phyloP scores from a whole-genome alignment of 2,113 vertebrate genomes.

The Oriolus oriolus region DNA sequence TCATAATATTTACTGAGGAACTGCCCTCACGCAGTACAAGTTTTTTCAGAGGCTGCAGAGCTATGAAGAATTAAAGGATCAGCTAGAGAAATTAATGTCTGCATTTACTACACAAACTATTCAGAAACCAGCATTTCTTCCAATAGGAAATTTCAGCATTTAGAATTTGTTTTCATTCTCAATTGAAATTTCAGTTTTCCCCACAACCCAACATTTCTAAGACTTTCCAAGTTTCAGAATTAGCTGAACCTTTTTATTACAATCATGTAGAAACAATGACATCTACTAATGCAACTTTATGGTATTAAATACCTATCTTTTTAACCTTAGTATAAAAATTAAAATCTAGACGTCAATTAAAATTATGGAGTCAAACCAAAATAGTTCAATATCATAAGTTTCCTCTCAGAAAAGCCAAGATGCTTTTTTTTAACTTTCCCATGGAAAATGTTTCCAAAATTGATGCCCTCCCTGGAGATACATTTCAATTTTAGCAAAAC shows the following conservation, averaged over 20 bases:
- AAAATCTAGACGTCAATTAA: not conserved
- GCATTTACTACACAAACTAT: not conserved
- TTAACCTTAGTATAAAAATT: not conserved
- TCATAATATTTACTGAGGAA: not conserved
- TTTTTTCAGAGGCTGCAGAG: not conserved
- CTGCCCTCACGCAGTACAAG: not conserved
- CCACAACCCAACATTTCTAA: not conserved
- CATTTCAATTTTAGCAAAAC: not conserved
- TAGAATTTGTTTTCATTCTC: not conserved
- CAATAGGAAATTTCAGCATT: not conserved
- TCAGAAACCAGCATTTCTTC: not conserved
- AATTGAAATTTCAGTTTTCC: not conserved
- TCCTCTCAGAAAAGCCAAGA: not conserved
- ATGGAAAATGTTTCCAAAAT: not conserved
- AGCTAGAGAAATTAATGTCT: not conserved
- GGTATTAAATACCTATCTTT: not conserved
- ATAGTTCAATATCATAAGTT: not conserved
- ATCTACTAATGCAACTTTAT: not conserved
- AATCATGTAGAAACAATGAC: not conserved
- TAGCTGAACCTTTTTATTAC: not conserved
- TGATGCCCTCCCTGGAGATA: not conserved
- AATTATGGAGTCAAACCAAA: not conserved
- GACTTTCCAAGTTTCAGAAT: not conserved
- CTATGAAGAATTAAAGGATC: not conserved
- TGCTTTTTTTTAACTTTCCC: not conserved